phyloP scores from a whole-genome alignment of 2,113 vertebrate species.

The Hippocampus mohnikei region DNA sequence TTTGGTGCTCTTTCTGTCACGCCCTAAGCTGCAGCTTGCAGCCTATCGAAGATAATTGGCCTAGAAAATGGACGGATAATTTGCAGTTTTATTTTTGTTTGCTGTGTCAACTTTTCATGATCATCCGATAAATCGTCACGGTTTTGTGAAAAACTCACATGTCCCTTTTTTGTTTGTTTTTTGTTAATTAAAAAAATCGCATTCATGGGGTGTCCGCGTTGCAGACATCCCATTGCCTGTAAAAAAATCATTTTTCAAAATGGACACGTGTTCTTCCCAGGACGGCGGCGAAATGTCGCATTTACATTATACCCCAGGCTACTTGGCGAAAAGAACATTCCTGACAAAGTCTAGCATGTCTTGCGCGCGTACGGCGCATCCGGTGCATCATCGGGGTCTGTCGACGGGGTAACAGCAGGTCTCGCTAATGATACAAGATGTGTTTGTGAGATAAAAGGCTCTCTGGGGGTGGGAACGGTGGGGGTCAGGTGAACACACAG shows the following conservation, averaged over 20 bases:
- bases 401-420: conserved; percentile 53
- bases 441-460: conserved; percentile 68
- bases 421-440: conserved; percentile 73
- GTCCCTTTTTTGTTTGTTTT: too few species aligned
- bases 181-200: too few species aligned
- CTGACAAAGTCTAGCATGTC: neutral
- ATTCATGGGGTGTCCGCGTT: too few species aligned
- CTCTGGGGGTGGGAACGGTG: conserved; percentile 32
- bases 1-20: neutral
- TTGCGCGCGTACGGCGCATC: neutral
- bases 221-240: too few species aligned
- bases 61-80: neutral
- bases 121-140: too few species aligned
- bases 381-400: conserved; percentile 32
- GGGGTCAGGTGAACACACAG: conserved; percentile 63
- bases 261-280: too few species aligned
- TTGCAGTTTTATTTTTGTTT: neutral
- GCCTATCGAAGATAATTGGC: too few species aligned
- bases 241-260: too few species aligned
- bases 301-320: neutral
- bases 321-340: neutral
- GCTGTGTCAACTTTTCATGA: neutral
- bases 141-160: too few species aligned
- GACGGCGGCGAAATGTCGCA: too few species aligned
- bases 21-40: neutral